These are phyloP conservation scores for Tyrophagus putrescentiae DNA, from an alignment of 1,140 invertebrate species.

Conservation along the genomic window DNA sequence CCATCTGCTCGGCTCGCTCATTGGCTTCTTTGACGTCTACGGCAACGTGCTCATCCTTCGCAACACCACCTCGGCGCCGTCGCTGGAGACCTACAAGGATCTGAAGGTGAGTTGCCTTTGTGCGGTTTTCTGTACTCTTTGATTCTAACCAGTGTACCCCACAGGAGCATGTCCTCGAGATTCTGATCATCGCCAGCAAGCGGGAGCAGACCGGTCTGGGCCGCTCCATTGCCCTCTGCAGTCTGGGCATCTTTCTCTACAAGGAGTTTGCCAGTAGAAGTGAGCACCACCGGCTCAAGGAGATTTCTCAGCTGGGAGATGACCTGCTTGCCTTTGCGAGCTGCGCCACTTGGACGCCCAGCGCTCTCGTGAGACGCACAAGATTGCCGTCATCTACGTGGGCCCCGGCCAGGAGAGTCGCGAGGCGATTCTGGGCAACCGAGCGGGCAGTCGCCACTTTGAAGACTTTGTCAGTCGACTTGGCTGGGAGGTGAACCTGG, in stretches of 20 bases:
- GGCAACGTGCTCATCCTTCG: slow-evolving; percentile 64
- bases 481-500: slow-evolving; percentile 90
- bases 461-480: slow-evolving; percentile 85
- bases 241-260: slow-evolving; percentile 68
- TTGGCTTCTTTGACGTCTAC: slow-evolving; percentile 61
- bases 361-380: slow-evolving; percentile 76
- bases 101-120: slow-evolving; percentile 46
- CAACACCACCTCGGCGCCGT: slow-evolving; percentile 50
- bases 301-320: slow-evolving; percentile 66
- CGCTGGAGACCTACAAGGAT: slow-evolving; percentile 53
- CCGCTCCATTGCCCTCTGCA: slow-evolving; percentile 67
- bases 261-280: slow-evolving; percentile 51
- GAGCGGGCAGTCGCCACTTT: slow-evolving; percentile 70
- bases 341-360: slow-evolving; percentile 80
- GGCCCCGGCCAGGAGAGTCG: slow-evolving; percentile 92
- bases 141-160: slow-evolving; percentile 28
- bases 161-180: slow-evolving; percentile 71
- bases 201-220: slow-evolving; percentile 73
- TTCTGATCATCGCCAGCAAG: slow-evolving; percentile 67
- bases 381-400: slow-evolving; percentile 97
- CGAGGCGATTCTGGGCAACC: slow-evolving; percentile 67
- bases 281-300: slow-evolving; percentile 53
- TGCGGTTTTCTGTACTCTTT: background rate
- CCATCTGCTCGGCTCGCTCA: slow-evolving; percentile 69
- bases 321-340: slow-evolving; percentile 69